phyloP scores from a whole-genome alignment of 2,797 vertebrate genomes.

The Channa striata region DNA sequence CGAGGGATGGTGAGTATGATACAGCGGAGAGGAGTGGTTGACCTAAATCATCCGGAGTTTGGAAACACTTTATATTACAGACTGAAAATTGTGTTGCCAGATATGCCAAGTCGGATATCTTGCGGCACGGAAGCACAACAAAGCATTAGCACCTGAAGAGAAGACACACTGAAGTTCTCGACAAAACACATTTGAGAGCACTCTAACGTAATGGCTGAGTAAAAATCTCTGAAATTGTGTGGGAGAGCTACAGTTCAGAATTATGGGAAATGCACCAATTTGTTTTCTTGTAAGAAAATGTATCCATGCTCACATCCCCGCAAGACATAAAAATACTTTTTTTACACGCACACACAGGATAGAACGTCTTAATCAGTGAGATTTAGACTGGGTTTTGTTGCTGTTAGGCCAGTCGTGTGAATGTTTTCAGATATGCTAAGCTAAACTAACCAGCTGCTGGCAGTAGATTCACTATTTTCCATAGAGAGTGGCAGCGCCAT shows the following conservation, averaged over 20 bases:
- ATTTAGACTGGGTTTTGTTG: not conserved
- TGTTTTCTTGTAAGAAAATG: not conserved
- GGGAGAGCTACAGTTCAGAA: not conserved
- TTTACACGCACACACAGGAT: too few species aligned
- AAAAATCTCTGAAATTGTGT: not conserved
- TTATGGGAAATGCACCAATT: not conserved
- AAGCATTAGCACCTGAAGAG: too few species aligned
- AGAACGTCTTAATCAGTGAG: not conserved
- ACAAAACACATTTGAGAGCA: too few species aligned
- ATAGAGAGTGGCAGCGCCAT: not conserved
- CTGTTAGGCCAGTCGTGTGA: too few species aligned
- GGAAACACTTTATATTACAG: too few species aligned
- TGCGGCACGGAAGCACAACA: too few species aligned
- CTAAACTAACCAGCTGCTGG: not conserved
- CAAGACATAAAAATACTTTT: not conserved
- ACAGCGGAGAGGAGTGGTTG: too few species aligned
- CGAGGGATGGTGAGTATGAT: too few species aligned
- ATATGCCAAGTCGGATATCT: not conserved
- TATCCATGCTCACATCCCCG: not conserved
- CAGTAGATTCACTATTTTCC: not conserved
- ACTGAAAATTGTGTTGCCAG: not conserved
- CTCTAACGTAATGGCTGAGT: conserved; percentile 6
- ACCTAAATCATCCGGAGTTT: too few species aligned
- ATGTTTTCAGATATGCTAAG: not conserved
- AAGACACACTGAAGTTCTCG: too few species aligned